These are phyloP conservation scores for Drosophila mimetica DNA, from an alignment of 2,888 invertebrate species.

Conservation along the genomic window DNA sequence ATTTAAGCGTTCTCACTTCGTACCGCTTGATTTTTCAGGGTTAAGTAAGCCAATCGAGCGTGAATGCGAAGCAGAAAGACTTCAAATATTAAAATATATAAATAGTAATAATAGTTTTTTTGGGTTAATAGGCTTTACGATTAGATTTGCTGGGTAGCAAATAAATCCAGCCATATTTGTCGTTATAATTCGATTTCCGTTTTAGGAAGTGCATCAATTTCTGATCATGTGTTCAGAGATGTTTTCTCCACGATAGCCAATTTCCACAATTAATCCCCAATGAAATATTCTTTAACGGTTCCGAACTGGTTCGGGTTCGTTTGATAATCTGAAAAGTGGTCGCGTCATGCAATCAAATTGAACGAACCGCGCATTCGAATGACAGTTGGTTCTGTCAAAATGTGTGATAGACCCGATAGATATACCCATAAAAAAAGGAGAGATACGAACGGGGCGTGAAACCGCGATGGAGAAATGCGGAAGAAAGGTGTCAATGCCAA, in stretches of 20 bases:
- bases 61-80: conserved; percentile 13
- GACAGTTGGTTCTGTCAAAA: conserved; percentile 21
- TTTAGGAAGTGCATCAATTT: conserved; percentile 5
- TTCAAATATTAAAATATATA: neutral
- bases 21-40: conserved; percentile 47
- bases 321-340: conserved; percentile 46
- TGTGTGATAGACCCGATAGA: neutral
- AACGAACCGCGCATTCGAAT: conserved; percentile 29
- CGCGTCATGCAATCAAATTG: conserved; percentile 66
- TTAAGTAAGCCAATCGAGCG: conserved; percentile 47
- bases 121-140: neutral
- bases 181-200: conserved; percentile 6
- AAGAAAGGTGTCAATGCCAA: conserved; percentile 46
- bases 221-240: conserved; percentile 8
- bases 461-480: conserved; percentile 23
- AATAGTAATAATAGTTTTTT: neutral
- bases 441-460: neutral
- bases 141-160: neutral
- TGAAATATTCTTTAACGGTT: conserved; percentile 37
- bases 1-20: conserved; percentile 32
- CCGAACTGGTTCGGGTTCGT: conserved; percentile 8
- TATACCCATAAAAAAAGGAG: neutral
- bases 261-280: conserved; percentile 34
- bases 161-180: conserved; percentile 11
- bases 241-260: conserved; percentile 32